A percentile compares a stretch with the other conserved stretches of the same genome.
Evolutionary conservation across 2,797 vertebrate genomes (phyloP).

Genomic region (Malurus splendens): DNA sequence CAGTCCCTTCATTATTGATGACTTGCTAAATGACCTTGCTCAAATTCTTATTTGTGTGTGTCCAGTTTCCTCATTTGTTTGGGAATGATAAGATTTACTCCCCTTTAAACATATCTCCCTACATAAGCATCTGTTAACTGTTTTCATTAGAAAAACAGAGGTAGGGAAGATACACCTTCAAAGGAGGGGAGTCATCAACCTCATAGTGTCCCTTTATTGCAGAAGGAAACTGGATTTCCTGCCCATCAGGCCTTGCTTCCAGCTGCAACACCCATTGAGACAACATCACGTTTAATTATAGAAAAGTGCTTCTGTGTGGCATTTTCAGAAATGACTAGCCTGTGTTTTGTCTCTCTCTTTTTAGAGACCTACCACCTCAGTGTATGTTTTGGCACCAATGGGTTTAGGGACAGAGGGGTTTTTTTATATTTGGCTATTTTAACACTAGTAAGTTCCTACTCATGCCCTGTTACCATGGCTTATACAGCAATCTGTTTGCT

Average conservation of each 20-base stretch:
- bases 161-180: neutral
- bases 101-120: neutral
- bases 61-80: neutral
- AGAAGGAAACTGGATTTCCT: neutral
- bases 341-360: neutral
- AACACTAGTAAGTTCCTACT: neutral
- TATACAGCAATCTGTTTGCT: neutral
- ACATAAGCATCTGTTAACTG: neutral
- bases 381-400: neutral
- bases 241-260: neutral
- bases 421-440: neutral
- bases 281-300: rapidly evolving
- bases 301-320: neutral
- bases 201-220: neutral
- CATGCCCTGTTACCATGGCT: neutral
- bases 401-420: neutral
- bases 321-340: neutral
- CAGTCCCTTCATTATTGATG: neutral
- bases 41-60: neutral
- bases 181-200: neutral
- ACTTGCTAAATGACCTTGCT: neutral
- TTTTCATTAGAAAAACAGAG: neutral
- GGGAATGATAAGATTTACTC: neutral
- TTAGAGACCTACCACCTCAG: neutral
- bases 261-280: neutral